Base-by-base conservation (phyloP, 2,113 vertebrate species). In the Scopus umbretta region DNA sequence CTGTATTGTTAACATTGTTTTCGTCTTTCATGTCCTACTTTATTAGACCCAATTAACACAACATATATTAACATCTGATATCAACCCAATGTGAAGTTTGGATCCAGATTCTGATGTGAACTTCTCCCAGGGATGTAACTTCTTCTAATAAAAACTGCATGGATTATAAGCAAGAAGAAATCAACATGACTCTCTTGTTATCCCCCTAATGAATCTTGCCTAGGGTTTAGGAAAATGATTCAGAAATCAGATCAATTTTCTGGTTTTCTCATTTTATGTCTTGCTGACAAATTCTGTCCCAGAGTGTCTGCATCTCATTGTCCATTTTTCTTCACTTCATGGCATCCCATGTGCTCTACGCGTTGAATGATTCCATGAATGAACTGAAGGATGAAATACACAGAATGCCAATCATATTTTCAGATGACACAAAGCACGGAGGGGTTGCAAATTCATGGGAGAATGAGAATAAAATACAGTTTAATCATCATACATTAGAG, bases 351-450 rank as follows among this genome's bases (percentile, higher is more conserved):
- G 0, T 90, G 65, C 27, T 4, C 1, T 62, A 50, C 67, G 30
- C 87, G 40, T 76, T 87, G 75, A 94, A 88, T 80, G 80, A 94
- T 86, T 74, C 22, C 32, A 49, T 85, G 65, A 96, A 90, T 78
- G 49, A 94, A 66, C 55, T 38, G 6, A 87, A 74, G 17, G 29
- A 89, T 58, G 53, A 75, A 76, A 74, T 67, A 82, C 11, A 62
- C 49, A 80, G 36, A 86, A 73, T 26, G 16, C 6, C 52, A 94
- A 82, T 85, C 43, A 55, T 58, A 71, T 86, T 92, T 97, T 90
- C 81, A 59, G 47, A 80, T 80, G 23, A 88, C 32, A 90, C 10
- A 95, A 96, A 89, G 38, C 26, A 78, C 40, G 32, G 61, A 49
- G 34, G 7, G 16, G 92, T 47, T 73, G 42, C 8, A 92, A 88